These are phyloP conservation scores for Rhabdomys pumilio DNA, from an alignment of 2,797 vertebrate species.

Conservation along the genomic window DNA sequence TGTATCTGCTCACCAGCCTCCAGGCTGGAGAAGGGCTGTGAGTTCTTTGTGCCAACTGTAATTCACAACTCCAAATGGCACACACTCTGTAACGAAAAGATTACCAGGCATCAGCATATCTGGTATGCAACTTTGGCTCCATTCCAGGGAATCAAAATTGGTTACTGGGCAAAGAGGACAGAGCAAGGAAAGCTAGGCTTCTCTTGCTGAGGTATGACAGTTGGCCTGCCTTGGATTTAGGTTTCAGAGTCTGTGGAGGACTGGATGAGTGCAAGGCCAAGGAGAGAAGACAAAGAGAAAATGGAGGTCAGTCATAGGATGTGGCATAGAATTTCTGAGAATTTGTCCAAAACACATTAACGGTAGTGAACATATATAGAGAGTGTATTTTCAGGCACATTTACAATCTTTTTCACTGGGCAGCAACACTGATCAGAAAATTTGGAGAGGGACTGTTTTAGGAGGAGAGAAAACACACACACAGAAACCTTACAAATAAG, in stretches of 20 bases:
- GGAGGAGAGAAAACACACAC: constrained; percentile 30
- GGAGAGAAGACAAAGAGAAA: constrained; percentile 20
- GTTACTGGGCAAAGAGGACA: neutral
- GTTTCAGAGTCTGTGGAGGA: neutral
- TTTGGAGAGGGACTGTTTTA: neutral
- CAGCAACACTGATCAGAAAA: neutral
- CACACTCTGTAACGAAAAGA: constrained; percentile 29
- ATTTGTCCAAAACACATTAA: neutral
- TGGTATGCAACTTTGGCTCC: constrained; percentile 7
- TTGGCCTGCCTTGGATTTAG: neutral
- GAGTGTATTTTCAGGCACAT: neutral
- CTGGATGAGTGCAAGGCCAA: neutral
- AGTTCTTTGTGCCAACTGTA: neutral
- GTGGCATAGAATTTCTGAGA: neutral
- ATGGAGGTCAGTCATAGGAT: neutral
- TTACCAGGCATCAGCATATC: constrained; percentile 4
- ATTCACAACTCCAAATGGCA: neutral
- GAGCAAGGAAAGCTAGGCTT: neutral
- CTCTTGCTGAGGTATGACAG: neutral
- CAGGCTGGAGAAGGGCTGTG: neutral
- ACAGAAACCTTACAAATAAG: neutral
- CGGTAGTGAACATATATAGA: neutral
- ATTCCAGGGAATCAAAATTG: constrained; percentile 46
- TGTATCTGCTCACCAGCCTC: neutral
- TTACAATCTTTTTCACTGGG: neutral